Evolutionary conservation across 2,888 invertebrate species (phyloP).

Genomic region (Tenodera sinensis): DNA sequence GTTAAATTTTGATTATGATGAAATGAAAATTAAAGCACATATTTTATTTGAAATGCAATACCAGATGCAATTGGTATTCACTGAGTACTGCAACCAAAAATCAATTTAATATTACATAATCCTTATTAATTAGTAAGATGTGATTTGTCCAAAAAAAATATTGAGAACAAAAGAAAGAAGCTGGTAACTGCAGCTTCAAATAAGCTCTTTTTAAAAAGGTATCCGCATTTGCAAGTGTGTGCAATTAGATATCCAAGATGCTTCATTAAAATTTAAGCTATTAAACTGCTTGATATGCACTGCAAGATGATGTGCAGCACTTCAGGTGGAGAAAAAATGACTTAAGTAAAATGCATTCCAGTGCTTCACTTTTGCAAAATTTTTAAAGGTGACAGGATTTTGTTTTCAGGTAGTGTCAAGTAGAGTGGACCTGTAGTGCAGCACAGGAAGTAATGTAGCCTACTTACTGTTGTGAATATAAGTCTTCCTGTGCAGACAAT

Average conservation of each 20-base stretch:
- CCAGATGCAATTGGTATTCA: too few species aligned
- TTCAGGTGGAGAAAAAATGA: not conserved
- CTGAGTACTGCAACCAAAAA: too few species aligned
- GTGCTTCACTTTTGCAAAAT: not conserved
- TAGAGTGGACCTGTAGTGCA: not conserved
- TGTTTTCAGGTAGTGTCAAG: not conserved
- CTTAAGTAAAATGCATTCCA: not conserved
- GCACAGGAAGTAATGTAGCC: constrained; percentile 21
- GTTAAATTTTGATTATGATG: too few species aligned
- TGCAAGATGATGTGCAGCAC: not conserved
- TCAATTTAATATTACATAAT: too few species aligned
- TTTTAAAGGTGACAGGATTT: not conserved
- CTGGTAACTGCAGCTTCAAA: too few species aligned
- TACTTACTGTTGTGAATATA: constrained; percentile 36
- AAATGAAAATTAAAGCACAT: too few species aligned
- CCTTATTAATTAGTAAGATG: not conserved
- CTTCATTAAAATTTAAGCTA: not conserved
- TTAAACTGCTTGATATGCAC: not conserved
- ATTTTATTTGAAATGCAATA: too few species aligned
- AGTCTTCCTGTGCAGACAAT: constrained; percentile 32
- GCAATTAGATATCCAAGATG: too few species aligned
- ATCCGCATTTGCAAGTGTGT: not conserved
- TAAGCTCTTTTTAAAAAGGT: not conserved
- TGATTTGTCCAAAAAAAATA: not conserved
- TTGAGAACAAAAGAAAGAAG: not conserved